Evolutionary conservation across 1,140 invertebrate species (phyloP).

Genomic region (Charaxes varanes): DNA sequence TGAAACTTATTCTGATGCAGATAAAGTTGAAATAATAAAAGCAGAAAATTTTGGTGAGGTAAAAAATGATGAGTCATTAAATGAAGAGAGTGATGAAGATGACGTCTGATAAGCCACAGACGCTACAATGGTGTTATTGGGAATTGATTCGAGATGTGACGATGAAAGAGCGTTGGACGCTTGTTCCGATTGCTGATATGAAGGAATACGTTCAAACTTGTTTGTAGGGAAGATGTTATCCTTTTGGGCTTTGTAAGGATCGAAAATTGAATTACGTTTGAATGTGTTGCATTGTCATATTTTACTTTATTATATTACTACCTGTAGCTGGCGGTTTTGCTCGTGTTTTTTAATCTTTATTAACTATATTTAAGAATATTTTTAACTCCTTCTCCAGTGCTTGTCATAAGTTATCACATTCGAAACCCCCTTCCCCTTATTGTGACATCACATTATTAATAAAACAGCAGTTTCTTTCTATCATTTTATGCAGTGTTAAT

Average conservation of each 20-base stretch:
- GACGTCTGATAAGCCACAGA: constrained; percentile 45
- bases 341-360: too few species aligned
- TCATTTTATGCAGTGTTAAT: too few species aligned
- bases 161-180: constrained; percentile 19
- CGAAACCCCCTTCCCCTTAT: too few species aligned
- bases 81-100: constrained; percentile 49
- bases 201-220: constrained; percentile 2
- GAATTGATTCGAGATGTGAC: constrained; percentile 43
- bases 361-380: too few species aligned
- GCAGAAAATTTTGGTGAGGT: constrained; percentile 5
- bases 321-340: too few species aligned
- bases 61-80: constrained; percentile 45
- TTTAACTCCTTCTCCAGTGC: too few species aligned
- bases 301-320: too few species aligned
- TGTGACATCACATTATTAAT: too few species aligned
- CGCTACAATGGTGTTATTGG: constrained; percentile 41
- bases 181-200: constrained; percentile 4
- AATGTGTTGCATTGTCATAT: too few species aligned
- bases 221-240: constrained; percentile 3
- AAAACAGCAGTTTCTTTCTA: too few species aligned
- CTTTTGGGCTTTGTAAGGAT: not conserved
- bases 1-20: not conserved
- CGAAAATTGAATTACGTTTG: too few species aligned
- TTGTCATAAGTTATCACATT: too few species aligned
- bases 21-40: not conserved